Conservation (phyloP, 2,888 invertebrate species). For the Lottia scabra region DNA sequence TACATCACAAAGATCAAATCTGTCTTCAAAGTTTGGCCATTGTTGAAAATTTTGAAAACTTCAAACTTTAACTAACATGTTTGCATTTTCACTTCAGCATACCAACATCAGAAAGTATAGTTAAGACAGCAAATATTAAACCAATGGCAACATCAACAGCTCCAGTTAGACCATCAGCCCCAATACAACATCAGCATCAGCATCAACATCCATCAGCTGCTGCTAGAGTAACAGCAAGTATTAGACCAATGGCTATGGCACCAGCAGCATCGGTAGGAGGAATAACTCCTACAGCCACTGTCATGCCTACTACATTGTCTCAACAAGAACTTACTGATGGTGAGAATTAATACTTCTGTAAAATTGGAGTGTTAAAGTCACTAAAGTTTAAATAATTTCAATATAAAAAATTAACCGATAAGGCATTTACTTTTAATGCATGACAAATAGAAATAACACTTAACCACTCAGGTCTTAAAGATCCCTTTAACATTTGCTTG, state of each 20-base stretch:
- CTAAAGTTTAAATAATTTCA: too few relatives aligned
- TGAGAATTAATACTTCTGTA: conserved; percentile 2
- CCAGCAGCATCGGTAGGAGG: conserved; percentile 44
- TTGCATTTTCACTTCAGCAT: conserved; percentile 20
- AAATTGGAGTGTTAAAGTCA: neutral
- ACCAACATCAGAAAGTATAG: conserved; percentile 71
- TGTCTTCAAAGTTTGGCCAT: too few relatives aligned
- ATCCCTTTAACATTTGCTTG: too few relatives aligned
- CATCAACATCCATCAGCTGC: conserved; percentile 56
- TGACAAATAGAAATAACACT: too few relatives aligned
- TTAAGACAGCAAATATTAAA: conserved; percentile 89
- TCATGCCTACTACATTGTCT: conserved; percentile 64
- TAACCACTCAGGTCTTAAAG: too few relatives aligned
- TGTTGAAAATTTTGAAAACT: too few relatives aligned
- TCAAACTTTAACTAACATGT: too few relatives aligned
- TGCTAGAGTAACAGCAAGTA: conserved; percentile 88
- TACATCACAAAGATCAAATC: too few relatives aligned
- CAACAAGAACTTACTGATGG: conserved; percentile 49
- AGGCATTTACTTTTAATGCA: too few relatives aligned
- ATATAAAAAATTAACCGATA: too few relatives aligned
- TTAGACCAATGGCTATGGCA: conserved; percentile 87
- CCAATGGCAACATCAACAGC: conserved; percentile 84
- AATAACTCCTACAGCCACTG: conserved; percentile 63
- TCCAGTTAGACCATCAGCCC: conserved; percentile 51
- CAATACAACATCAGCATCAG: conserved; percentile 54